Conservation (phyloP, 2,113 vertebrate genomes). For the Forbesichthys papilliferus region DNA sequence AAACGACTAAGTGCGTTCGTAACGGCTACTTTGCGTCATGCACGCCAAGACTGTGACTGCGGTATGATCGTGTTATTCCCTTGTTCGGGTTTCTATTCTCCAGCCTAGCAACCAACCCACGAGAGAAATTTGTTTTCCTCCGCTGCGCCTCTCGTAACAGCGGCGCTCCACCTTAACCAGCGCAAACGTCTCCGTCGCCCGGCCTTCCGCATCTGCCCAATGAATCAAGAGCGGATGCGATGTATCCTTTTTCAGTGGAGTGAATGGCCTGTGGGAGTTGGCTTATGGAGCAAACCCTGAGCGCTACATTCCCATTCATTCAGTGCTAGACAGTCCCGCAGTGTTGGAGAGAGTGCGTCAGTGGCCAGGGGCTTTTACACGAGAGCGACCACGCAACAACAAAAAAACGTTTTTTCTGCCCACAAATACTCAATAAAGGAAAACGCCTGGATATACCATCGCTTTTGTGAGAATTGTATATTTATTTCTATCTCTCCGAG, state of each 20-base stretch:
- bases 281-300: constrained; percentile 73
- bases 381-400: constrained; percentile 37
- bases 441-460: constrained; percentile 47
- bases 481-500: not conserved
- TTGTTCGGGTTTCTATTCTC: not conserved
- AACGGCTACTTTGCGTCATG: no score
- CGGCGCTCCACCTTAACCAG: constrained; percentile 74
- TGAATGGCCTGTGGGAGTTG: constrained; percentile 77
- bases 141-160: constrained; percentile 20
- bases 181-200: constrained; percentile 60
- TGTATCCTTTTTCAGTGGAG: constrained; percentile 78
- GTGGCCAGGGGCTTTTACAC: constrained; percentile 27
- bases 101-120: constrained; percentile 13
- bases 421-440: not conserved
- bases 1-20: no score
- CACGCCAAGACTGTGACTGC: not conserved
- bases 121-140: constrained; percentile 34
- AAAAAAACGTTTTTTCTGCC: not conserved
- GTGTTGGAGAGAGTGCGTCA: constrained; percentile 46
- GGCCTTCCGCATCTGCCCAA: constrained; percentile 74
- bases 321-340: constrained; percentile 65
- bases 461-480: not conserved
- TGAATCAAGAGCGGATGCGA: constrained; percentile 79
- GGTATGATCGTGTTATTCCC: not conserved
- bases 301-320: constrained; percentile 77